A percentile compares a stretch with the other conserved stretches of the same genome.
phyloP scores from a whole-genome alignment of 2,113 vertebrate species.

The Melanerpes aurifrons region DNA sequence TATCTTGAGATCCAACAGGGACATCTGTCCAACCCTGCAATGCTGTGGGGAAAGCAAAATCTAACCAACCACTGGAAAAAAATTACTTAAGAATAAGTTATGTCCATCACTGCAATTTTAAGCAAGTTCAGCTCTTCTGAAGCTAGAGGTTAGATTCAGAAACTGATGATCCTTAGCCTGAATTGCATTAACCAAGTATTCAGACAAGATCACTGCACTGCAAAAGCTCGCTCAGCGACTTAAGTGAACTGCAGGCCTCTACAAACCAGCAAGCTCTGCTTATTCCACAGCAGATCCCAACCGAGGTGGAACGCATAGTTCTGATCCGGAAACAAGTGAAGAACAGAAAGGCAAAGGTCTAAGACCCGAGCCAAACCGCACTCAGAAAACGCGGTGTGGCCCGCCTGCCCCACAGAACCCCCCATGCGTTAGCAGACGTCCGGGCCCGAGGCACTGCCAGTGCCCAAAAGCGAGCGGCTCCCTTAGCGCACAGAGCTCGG shows the following conservation, averaged over 20 bases:
- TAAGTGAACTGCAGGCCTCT: accelerated
- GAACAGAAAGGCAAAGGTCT: accelerated
- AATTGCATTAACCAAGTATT: neutral
- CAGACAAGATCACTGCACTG: accelerated
- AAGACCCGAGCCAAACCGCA: neutral
- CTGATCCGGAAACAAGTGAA: accelerated
- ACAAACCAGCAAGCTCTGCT: accelerated
- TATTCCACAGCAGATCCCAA: accelerated
- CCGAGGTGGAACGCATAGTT: accelerated
- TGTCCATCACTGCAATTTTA: neutral
- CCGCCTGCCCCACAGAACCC: accelerated
- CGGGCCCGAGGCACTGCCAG: accelerated
- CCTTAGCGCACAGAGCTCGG: accelerated
- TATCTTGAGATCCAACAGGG: neutral
- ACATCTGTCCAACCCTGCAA: neutral
- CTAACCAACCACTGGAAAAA: accelerated
- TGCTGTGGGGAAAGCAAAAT: neutral
- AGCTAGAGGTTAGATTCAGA: accelerated
- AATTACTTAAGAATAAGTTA: neutral
- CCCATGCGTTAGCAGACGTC: accelerated
- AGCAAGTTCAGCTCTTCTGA: neutral
- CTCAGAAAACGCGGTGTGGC: accelerated
- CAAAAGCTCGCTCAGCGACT: no score
- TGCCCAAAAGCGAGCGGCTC: neutral
- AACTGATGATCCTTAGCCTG: accelerated